These are phyloP conservation scores for Drosophila setosimentum DNA, from an alignment of 2,888 invertebrate genomes.

Conservation along the genomic window DNA sequence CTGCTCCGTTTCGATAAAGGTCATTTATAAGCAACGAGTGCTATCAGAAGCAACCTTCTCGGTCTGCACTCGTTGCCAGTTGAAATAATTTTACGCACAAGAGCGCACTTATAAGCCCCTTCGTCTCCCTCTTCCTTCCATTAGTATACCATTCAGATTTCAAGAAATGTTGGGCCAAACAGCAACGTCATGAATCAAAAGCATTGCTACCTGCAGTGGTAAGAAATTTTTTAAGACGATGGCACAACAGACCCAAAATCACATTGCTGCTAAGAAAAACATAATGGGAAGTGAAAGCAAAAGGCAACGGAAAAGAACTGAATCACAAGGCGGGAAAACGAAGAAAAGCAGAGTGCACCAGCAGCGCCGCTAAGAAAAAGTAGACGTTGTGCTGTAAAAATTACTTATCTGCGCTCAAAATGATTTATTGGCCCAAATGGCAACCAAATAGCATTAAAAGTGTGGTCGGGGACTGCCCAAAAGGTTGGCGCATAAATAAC, in stretches of 20 bases:
- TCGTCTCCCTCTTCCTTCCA: background rate
- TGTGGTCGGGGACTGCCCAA: slow-evolving; percentile 61
- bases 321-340: slow-evolving; percentile 10
- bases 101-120: slow-evolving; percentile 32
- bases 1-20: slow-evolving; percentile 65
- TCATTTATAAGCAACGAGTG: slow-evolving; percentile 47
- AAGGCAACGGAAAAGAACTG: slow-evolving; percentile 31
- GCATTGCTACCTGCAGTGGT: slow-evolving; percentile 38
- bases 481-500: slow-evolving; percentile 76
- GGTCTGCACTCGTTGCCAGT: slow-evolving; percentile 36
- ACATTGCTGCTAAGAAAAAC: slow-evolving; percentile 51
- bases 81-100: slow-evolving; percentile 72
- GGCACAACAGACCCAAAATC: slow-evolving; percentile 51
- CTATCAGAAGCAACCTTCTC: slow-evolving; percentile 23
- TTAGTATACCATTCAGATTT: slow-evolving; percentile 36
- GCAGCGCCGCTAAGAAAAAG: slow-evolving; percentile 52
- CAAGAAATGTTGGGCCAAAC: slow-evolving; percentile 51
- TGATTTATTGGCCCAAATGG: slow-evolving; percentile 80
- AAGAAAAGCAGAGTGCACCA: slow-evolving; percentile 41
- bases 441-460: slow-evolving; percentile 80
- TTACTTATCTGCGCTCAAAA: slow-evolving; percentile 78
- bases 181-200: slow-evolving; percentile 75
- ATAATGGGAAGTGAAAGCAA: slow-evolving; percentile 27
- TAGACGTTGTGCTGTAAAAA: slow-evolving; percentile 56
- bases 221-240: slow-evolving; percentile 26